Evolutionary conservation across 2,113 vertebrate genomes (phyloP).

Genomic region (Vanacampus margaritifer): DNA sequence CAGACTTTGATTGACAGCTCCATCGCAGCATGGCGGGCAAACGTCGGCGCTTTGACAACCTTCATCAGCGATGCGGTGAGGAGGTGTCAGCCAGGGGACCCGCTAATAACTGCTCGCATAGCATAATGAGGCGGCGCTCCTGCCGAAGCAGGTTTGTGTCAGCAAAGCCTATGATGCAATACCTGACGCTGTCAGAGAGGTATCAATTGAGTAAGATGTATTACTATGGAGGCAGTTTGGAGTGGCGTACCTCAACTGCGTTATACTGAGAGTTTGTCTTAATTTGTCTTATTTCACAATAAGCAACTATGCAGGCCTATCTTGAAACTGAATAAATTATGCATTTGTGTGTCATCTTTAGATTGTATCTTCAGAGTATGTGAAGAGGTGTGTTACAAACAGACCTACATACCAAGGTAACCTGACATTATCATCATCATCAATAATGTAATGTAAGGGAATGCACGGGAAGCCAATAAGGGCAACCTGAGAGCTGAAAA

Average conservation of each 20-base stretch:
- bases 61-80: slow-evolving; percentile 18
- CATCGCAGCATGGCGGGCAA: slow-evolving; percentile 17
- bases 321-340: background rate
- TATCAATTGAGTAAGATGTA: background rate
- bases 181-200: background rate
- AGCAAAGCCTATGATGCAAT: background rate
- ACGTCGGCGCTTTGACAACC: slow-evolving; percentile 25
- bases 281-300: background rate
- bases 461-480: slow-evolving; percentile 1
- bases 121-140: background rate
- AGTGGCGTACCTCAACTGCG: background rate
- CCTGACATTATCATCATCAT: slow-evolving; percentile 3
- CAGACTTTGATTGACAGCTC: slow-evolving; percentile 36
- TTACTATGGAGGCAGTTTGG: background rate
- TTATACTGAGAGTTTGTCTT: background rate
- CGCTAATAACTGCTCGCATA: background rate
- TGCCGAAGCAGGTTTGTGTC: background rate
- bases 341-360: background rate
- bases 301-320: background rate
- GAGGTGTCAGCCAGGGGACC: background rate
- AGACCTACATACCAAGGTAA: background rate
- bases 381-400: background rate
- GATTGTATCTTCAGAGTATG: background rate
- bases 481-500: slow-evolving; percentile 1
- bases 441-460: slow-evolving; percentile 4